Evolutionary conservation across 2,113 vertebrate species (phyloP), one percentile per base, ranked within the genome.

Genomic region (Chlamydotis undulata): DNA sequence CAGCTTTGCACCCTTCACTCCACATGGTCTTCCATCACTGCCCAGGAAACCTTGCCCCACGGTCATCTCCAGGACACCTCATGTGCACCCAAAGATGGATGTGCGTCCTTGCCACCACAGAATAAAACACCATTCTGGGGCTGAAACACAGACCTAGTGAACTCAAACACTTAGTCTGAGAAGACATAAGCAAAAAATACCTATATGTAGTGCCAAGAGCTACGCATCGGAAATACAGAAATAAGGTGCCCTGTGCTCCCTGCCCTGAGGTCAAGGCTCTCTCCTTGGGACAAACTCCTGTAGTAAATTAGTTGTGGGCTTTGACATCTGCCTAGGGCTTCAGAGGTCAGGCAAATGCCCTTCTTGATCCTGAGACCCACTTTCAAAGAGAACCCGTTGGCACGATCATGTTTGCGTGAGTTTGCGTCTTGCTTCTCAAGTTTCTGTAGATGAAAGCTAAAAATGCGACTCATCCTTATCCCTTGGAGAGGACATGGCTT

Each of bases 261-360:
- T 0, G 0, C 7, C 19, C 12, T 0, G 2, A 59, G 15, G 13
- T 4, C 50, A 70, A 33, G 25, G 16, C 12, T 69, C 22, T 26
- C 13, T 74, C n/a, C 18, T 33, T 60, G 19, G 5, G 8, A 7
- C 2, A 10, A 74, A 61, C 1, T 1, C 9, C 3, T 67, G 43
- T 25, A 75, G 26, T 29, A 33, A 75, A 57, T 29, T n/a, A 65
- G 8, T 7, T 65, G 28, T 84, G 41, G 37, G 5, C 88, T 92
- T 53, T 82, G 45, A 43, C 7, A 2, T 12, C 23, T 82, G 29
- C 10, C 28, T 76, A 80, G 53, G 39, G 22, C 50, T 69, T 56
- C 43, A 56, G 50, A 65, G 19, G 7, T 65, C 69, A 87, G 15
- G 13, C 2, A 90, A 70, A 84, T 31, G 5, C 13, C 55, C 10